phyloP scores from a whole-genome alignment of 1,140 invertebrate species.

The Ylistrum balloti region DNA sequence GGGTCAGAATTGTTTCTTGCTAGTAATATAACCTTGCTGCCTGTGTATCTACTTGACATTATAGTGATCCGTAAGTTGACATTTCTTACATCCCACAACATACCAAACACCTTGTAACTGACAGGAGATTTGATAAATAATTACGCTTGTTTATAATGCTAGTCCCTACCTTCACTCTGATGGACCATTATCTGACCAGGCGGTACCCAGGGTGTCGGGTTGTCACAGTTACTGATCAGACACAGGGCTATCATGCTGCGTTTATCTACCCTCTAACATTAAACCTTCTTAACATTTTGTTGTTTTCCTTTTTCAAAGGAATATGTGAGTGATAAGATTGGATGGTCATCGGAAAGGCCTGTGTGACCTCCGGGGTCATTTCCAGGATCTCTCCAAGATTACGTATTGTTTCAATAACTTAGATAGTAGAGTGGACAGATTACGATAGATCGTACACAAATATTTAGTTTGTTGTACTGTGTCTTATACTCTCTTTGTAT shows the following conservation, averaged over 20 bases:
- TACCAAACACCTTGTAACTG: slow-evolving; percentile 38
- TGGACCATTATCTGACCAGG: not conserved
- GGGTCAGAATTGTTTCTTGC: not conserved
- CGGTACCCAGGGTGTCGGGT: not conserved
- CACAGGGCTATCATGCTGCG: not conserved
- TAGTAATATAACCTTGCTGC: not conserved
- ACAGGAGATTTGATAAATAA: slow-evolving; percentile 33
- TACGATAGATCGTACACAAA: not conserved
- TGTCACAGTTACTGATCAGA: not conserved
- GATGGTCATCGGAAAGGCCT: slow-evolving; percentile 37
- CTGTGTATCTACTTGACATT: not conserved
- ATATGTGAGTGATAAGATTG: slow-evolving; percentile 22
- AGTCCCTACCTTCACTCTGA: not conserved
- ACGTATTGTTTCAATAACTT: slow-evolving; percentile 40
- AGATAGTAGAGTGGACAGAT: not conserved
- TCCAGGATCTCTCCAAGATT: not conserved
- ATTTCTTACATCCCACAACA: slow-evolving; percentile 34
- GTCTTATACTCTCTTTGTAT: not conserved
- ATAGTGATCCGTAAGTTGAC: not conserved
- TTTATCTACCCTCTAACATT: slow-evolving; percentile 17
- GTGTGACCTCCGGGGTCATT: slow-evolving; percentile 30
- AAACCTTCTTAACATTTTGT: not conserved
- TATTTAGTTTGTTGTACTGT: not conserved
- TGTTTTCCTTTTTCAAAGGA: slow-evolving; percentile 35
- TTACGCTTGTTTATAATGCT: not conserved